A percentile compares a stretch with the other conserved stretches of the same genome.
Evolutionary conservation across 2,888 invertebrate species (phyloP).

Genomic region (Drosophila kuntzei): DNA sequence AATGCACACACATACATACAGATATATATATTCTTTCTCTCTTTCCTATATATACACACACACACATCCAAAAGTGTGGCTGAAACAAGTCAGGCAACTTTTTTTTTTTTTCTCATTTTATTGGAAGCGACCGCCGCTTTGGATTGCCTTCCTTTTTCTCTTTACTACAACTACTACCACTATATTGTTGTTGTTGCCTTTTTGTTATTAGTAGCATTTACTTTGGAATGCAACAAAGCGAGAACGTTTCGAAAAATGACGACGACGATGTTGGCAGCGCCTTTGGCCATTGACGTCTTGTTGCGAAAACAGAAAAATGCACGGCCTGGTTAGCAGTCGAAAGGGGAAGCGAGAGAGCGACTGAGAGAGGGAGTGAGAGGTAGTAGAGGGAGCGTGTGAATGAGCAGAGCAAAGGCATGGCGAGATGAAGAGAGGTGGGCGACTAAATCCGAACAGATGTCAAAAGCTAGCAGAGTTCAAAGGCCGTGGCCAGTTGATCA

Average conservation of each 20-base stretch:
- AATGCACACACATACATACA: slow-evolving; percentile 41
- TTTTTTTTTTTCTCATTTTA: slow-evolving; percentile 79
- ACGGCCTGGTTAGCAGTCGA: slow-evolving; percentile 67
- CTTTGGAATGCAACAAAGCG: slow-evolving; percentile 82
- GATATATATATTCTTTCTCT: slow-evolving; percentile 20
- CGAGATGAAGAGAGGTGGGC: slow-evolving; percentile 31
- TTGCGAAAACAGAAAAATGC: slow-evolving; percentile 75
- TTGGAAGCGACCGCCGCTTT: slow-evolving; percentile 73
- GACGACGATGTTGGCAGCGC: slow-evolving; percentile 60
- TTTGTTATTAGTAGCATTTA: slow-evolving; percentile 82
- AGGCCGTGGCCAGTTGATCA: slow-evolving; percentile 56
- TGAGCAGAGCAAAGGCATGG: slow-evolving; percentile 36
- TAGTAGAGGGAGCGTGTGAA: slow-evolving; percentile 32
- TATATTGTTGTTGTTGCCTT: slow-evolving; percentile 33
- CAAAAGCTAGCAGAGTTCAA: slow-evolving; percentile 67
- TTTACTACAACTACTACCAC: slow-evolving; percentile 62
- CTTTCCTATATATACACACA: slow-evolving; percentile 15
- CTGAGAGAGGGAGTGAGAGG: neutral
- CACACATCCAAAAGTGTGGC: slow-evolving; percentile 37
- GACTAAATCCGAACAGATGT: slow-evolving; percentile 57
- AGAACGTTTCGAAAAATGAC: slow-evolving; percentile 80
- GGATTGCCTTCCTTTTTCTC: slow-evolving; percentile 77
- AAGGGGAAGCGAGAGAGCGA: slow-evolving; percentile 16
- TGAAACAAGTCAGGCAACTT: slow-evolving; percentile 83
- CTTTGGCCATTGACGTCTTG: slow-evolving; percentile 72